Conservation (phyloP, 2,888 invertebrate species). For the Macrophya alboannulata region DNA sequence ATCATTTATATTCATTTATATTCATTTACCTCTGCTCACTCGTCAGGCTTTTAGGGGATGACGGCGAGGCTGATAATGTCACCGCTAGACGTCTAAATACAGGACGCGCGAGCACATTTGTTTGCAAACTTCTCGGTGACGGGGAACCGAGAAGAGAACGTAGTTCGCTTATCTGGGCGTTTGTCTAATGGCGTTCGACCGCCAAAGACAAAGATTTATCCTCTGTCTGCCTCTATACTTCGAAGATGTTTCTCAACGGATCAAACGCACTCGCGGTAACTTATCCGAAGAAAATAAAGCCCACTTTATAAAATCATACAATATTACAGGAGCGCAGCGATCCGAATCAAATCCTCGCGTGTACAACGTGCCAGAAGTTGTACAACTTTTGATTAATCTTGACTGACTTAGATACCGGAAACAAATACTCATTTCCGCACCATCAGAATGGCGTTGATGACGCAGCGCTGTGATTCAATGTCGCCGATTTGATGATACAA, state of each 20-base stretch:
- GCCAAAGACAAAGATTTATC: constrained; percentile 56
- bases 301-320: not conserved
- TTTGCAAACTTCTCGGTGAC: constrained; percentile 61
- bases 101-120: constrained; percentile 63
- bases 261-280: not conserved
- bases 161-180: constrained; percentile 49
- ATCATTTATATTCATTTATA: constrained; percentile 63
- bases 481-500: no score
- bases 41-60: constrained; percentile 57
- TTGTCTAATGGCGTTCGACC: constrained; percentile 56
- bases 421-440: not conserved
- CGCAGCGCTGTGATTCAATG: no score
- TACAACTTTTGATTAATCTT: not conserved
- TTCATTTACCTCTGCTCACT: constrained; percentile 58
- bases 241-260: constrained; percentile 3
- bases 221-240: not conserved
- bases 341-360: not conserved
- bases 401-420: not conserved
- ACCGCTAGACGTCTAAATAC: constrained; percentile 64
- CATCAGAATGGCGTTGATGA: not conserved
- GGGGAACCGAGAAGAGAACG: constrained; percentile 50
- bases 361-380: not conserved
- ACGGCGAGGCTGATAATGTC: constrained; percentile 63
- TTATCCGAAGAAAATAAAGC: not conserved
- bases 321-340: not conserved